phyloP scores from a whole-genome alignment of 2,797 vertebrate species.

The Myoxocephalus aenaeus region DNA sequence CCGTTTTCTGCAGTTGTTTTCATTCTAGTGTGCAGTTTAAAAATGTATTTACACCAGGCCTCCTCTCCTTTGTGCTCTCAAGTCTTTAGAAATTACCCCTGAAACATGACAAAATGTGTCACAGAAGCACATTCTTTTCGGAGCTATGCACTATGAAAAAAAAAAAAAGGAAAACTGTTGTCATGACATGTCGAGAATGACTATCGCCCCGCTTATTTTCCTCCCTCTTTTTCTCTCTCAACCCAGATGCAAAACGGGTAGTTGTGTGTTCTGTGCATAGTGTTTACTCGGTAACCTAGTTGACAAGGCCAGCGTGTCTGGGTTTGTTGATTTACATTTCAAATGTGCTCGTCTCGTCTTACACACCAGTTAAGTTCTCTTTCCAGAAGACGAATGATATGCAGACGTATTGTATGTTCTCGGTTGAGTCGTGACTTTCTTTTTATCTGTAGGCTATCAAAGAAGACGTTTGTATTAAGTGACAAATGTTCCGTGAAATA shows the following conservation, averaged over 20 bases:
- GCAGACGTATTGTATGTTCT: slow-evolving; percentile 1
- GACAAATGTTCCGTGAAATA: neutral
- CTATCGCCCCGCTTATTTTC: slow-evolving; percentile 7
- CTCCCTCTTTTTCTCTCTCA: slow-evolving; percentile 14
- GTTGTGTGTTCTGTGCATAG: slow-evolving; percentile 26
- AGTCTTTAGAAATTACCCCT: slow-evolving; percentile 23
- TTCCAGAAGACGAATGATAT: slow-evolving; percentile 13
- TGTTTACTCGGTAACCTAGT: slow-evolving; percentile 45
- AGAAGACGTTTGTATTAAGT: neutral
- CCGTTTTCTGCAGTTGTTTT: neutral
- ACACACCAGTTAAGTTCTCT: slow-evolving; percentile 24
- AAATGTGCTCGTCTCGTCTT: slow-evolving; percentile 27
- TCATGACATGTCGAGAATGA: slow-evolving; percentile 43
- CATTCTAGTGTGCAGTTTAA: neutral
- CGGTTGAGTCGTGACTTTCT: slow-evolving; percentile 3
- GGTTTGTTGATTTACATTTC: slow-evolving; percentile 38
- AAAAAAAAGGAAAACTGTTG: slow-evolving; percentile 27
- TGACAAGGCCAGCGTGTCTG: slow-evolving; percentile 5
- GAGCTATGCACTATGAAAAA: slow-evolving; percentile 7
- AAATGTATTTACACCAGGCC: neutral
- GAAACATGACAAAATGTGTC: slow-evolving; percentile 16
- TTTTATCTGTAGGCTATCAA: slow-evolving; percentile 3
- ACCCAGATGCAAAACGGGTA: slow-evolving; percentile 52
- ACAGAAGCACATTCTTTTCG: slow-evolving; percentile 3
- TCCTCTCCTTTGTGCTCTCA: slow-evolving; percentile 27